Base-by-base conservation (phyloP, 2,888 invertebrate genomes). In the Andrena trimmerana region DNA sequence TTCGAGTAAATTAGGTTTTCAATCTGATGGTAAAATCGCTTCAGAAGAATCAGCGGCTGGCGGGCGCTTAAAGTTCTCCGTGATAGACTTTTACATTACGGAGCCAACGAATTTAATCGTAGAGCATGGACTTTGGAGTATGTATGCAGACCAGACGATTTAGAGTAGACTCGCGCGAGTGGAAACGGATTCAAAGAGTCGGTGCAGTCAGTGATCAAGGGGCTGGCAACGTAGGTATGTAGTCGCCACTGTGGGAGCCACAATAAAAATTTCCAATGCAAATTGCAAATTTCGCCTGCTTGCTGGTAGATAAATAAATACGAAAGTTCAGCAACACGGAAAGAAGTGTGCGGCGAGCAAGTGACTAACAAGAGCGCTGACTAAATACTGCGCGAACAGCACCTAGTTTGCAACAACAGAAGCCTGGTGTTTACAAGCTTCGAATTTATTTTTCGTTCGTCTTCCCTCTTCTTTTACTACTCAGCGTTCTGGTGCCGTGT, bases 361-460 rank as follows among this genome's bases (percentile, higher is more conserved):
- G 36, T 29, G 42, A 31, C 63, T 71, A 36, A 33, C 54, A 68
- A 68, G 33, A 16, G n/a, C 31, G 68, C 68, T 54, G 31, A 54
- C 68, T 68, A 68, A 54, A 68, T 68, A 54, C 24, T 54, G 36
- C 54, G 54, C n/a, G 54, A 10, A 57, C 50, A 31, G 50, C 57
- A 36, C 10, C 36, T 36, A 54, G 68, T 68, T 68, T 36, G 16
- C 36, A 57, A 33, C 54, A 68, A 68, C 68, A 68, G 68, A 33
- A 33, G 36, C 36, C 54, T 54, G 33, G 36, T 68, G 68, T 68
- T 84, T 80, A 84, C 73, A 74, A 80, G 84, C 76, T 84, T 76
- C 76, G 77, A 84, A 84, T 84, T 84, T 76, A 84, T 74, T 84
- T 84, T 76, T 52, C 84, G 69, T 52, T 60, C 67, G 73, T 76